Evolutionary conservation across 2,888 invertebrate species (phyloP), one percentile per base, ranked within the genome.

Genomic region (Margaritifera margaritifera): DNA sequence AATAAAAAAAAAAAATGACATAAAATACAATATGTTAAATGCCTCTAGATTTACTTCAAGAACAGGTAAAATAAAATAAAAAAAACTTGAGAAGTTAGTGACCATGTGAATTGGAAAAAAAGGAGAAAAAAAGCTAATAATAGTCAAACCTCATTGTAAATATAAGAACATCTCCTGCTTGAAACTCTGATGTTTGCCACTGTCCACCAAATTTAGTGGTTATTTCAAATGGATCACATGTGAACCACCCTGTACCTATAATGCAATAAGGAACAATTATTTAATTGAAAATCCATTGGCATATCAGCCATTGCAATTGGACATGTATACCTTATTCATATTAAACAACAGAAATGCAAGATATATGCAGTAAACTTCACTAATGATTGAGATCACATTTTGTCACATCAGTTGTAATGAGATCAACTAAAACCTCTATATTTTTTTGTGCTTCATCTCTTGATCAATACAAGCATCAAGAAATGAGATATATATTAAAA

Each of bases 171-270:
- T 87, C 87, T 27, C 87, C 87, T 8, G 86, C 84, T 56, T 77
- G 69, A 68, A 83, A 87, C 58, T 81, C 81, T 25, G 83, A 73
- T n/a, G 87, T 86, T 70, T 85, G 86, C 87, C 87, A 87, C 62
- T 82, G 80, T 3, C 86, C 86, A 53, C 87, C 86, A 79, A 87
- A 87, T 64, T 80, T 81, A 18, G 74, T 62, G 8, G 81, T 84
- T 50, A 87, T 85, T 69, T 87, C 87, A 74, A 74, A 80, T 15
- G 87, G 87, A 64, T 87, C 85, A 42, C 75, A 71, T 18, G 86
- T 86, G 65, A 86, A 86, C 87, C 86, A 87, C 0, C 87, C 87
- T 11, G 84, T 82, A 6, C 87, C 87, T 86, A 61, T 6, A 64
- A 57, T 25, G 18, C n/a, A 19, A 56, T 1, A 68, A 58, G 27